A percentile compares a stretch with the other conserved stretches of the same genome.
Evolutionary conservation across 2,888 invertebrate genomes (phyloP).

Genomic region (Abscondita cerata): DNA sequence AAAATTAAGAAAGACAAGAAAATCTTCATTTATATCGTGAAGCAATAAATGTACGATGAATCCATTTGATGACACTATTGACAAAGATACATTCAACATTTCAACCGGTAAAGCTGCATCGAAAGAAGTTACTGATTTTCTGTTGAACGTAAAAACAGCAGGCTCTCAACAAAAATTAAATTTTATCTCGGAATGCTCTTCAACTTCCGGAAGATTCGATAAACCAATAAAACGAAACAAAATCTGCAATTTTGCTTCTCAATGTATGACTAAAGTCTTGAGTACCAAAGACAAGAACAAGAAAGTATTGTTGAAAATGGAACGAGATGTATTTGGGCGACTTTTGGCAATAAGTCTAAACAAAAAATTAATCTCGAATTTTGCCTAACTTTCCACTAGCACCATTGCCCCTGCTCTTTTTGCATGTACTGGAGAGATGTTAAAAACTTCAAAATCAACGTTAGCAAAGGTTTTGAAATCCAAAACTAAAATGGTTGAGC

Average conservation of each 20-base stretch:
- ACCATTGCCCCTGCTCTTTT: conserved; percentile 44
- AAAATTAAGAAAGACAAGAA: too few relatives aligned
- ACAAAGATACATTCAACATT: too few relatives aligned
- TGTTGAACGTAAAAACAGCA: not conserved
- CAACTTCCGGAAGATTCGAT: not conserved
- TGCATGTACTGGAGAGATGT: conserved; percentile 30
- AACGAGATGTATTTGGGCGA: conserved; percentile 1
- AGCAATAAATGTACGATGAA: too few relatives aligned
- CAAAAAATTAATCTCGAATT: conserved; percentile 41
- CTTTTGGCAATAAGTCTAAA: not conserved
- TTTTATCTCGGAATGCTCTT: conserved; percentile 2
- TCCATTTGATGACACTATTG: too few relatives aligned
- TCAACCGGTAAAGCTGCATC: too few relatives aligned
- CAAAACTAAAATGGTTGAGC: not conserved
- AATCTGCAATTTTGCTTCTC: not conserved
- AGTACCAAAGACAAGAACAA: not conserved
- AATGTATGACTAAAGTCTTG: not conserved
- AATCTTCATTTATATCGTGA: too few relatives aligned
- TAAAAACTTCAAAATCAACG: conserved; percentile 29
- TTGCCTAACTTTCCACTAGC: conserved; percentile 49
- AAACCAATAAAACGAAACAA: not conserved
- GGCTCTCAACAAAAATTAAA: not conserved
- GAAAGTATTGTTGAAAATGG: not conserved
- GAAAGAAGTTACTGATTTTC: too few relatives aligned
- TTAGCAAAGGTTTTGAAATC: not conserved